phyloP scores from a whole-genome alignment of 2,113 vertebrate species.

The Dryoscopus gambensis region DNA sequence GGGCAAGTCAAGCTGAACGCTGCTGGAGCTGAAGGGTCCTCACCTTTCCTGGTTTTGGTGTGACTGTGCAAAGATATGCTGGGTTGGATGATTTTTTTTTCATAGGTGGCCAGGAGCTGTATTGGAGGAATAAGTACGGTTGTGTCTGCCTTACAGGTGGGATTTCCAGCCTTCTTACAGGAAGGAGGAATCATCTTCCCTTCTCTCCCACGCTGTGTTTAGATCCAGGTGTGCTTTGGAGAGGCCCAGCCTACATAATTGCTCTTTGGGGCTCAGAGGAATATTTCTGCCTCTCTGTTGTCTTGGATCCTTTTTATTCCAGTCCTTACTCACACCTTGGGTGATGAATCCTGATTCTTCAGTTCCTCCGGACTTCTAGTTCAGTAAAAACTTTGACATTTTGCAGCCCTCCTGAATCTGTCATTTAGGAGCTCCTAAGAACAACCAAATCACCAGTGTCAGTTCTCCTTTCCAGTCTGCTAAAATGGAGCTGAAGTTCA shows the following conservation, averaged over 20 bases:
- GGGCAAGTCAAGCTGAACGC: accelerated
- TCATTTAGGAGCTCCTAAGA: neutral
- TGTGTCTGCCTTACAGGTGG: neutral
- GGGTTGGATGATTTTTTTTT: accelerated
- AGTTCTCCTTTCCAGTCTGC: conserved; percentile 1
- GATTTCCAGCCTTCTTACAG: neutral
- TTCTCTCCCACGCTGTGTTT: neutral
- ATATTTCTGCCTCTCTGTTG: neutral
- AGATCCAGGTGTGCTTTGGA: neutral
- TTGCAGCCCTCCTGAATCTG: neutral
- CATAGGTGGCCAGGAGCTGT: neutral
- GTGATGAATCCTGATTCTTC: neutral
- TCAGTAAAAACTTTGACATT: neutral
- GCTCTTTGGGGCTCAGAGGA: neutral
- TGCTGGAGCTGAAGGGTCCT: neutral
- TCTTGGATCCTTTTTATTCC: neutral
- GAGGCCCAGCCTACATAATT: accelerated
- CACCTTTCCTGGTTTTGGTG: neutral
- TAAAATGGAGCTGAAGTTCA: neutral
- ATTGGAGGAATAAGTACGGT: accelerated
- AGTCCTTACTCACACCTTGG: neutral
- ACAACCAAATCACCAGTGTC: neutral
- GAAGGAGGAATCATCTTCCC: too few relatives aligned
- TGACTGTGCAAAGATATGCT: neutral
- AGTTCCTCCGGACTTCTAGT: accelerated